These are phyloP conservation scores for Elaphurus davidianus DNA, from an alignment of 2,113 vertebrate genomes.

Conservation along the genomic window DNA sequence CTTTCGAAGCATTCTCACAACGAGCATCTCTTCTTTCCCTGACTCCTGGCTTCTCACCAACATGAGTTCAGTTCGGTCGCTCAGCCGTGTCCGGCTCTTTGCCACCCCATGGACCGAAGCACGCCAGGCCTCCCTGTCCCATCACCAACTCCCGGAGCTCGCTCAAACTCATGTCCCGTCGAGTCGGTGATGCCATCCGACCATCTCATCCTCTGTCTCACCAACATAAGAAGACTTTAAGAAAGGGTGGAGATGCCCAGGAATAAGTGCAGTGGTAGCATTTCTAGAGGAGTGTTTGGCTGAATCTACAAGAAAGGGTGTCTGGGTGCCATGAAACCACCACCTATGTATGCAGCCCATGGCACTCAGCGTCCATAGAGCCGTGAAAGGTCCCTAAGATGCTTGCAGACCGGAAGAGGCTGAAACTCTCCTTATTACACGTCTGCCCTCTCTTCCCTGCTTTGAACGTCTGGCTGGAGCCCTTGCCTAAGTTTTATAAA, in stretches of 20 bases:
- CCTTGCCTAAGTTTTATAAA: not conserved
- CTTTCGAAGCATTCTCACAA: rapidly evolving
- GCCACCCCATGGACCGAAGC: not conserved
- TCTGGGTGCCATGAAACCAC: not conserved
- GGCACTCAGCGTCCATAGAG: not conserved
- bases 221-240: not conserved
- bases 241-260: not conserved
- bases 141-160: not conserved
- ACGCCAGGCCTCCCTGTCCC: not conserved
- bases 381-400: not conserved
- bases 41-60: rapidly evolving
- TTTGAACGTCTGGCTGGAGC: not conserved
- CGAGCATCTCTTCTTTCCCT: not conserved
- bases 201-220: not conserved
- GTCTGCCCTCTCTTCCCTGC: rapidly evolving
- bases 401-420: not conserved
- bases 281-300: not conserved
- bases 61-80: not conserved
- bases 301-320: not conserved
- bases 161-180: rapidly evolving
- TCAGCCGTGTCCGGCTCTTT: not conserved
- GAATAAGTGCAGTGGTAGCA: rapidly evolving
- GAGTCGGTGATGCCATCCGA: not conserved
- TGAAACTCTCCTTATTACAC: too few species aligned
- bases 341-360: not conserved